These are phyloP conservation scores for Ceramica pisi DNA, from an alignment of 2,888 invertebrate species.

Conservation along the genomic window DNA sequence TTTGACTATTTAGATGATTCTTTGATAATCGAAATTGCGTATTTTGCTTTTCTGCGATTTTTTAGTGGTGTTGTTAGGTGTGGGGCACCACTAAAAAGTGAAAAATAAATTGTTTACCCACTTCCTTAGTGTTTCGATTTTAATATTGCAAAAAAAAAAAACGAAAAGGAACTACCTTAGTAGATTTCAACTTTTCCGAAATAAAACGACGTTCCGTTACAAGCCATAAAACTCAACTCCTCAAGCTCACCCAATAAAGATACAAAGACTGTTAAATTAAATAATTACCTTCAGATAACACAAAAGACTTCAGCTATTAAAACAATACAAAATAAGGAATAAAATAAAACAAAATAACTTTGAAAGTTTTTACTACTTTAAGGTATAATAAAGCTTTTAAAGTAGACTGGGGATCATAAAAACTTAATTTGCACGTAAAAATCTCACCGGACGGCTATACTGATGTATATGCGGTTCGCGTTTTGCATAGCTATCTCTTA, in stretches of 20 bases:
- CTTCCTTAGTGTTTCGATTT: too few relatives aligned
- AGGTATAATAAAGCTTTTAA: slow-evolving; percentile 60
- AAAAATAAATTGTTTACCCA: too few relatives aligned
- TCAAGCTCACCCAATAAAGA: slow-evolving; percentile 48
- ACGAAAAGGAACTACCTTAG: not conserved
- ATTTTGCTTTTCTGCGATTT: too few relatives aligned
- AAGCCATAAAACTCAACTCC: slow-evolving; percentile 24
- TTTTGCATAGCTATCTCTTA: slow-evolving; percentile 78
- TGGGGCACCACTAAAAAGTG: too few relatives aligned
- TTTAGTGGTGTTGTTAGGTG: too few relatives aligned
- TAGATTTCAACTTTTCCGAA: not conserved
- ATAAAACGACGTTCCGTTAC: not conserved
- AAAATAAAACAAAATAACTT: slow-evolving; percentile 48
- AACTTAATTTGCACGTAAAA: slow-evolving; percentile 71
- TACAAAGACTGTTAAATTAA: slow-evolving; percentile 39
- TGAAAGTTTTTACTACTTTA: slow-evolving; percentile 57
- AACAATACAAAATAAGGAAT: slow-evolving; percentile 48
- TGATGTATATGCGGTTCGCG: slow-evolving; percentile 64
- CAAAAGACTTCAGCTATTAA: slow-evolving; percentile 46
- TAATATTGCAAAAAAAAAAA: too few relatives aligned
- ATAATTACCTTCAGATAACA: slow-evolving; percentile 51
- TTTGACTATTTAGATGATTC: too few relatives aligned
- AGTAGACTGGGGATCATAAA: slow-evolving; percentile 66
- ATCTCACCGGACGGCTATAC: slow-evolving; percentile 63
- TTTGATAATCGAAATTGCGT: too few relatives aligned